Base-by-base conservation (phyloP, 2,113 vertebrate species). In the Scortum barcoo region DNA sequence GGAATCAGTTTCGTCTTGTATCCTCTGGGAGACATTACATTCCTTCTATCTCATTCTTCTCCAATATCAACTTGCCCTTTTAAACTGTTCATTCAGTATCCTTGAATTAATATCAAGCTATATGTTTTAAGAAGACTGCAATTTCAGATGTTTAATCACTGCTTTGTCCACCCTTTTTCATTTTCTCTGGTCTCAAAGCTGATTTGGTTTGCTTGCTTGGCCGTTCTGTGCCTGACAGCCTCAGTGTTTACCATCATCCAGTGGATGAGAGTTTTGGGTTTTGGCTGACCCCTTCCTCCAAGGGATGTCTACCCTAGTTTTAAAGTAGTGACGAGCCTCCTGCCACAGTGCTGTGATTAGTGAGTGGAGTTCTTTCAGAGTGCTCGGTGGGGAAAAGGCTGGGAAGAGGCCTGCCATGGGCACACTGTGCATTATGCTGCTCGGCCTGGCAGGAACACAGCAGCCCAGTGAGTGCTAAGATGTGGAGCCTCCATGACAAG, bases 301-400 rank as follows among this genome's bases (percentile, higher is more conserved):
- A 80, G 74, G 33, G 85, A 87, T 70, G 72, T 72, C 68, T 68
- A 72, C 78, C 66, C 81, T 72, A 46, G 68, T 89, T 90, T 91
- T 85, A 85, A 87, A 90, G 77, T 78, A 65, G 78, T 76, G 85
- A 87, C 33, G 82, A 87, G 71, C 69, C 42, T 83, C 77, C 61
- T 3, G 17, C 81, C 63, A n/a, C 79, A 73, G 66, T 5, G 4
- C 77, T 65, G 68, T 88, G 78, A 83, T 89, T 88, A 92, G 78
- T 81, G 78, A 91, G 90, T 83, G 48, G 86, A 86, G 69, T 76
- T 88, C 89, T 89, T 93, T 92, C 75, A 88, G 76, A 81, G 67
- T 7, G 40, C 54, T 72, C 19, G 1, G 72, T 38, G 75, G 78
- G 76, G 76, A 90, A 83, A 79, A 62, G 51, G 63, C 70, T 72